Conservation (phyloP, 2,888 invertebrate genomes). For the Cosmia pyralina region DNA sequence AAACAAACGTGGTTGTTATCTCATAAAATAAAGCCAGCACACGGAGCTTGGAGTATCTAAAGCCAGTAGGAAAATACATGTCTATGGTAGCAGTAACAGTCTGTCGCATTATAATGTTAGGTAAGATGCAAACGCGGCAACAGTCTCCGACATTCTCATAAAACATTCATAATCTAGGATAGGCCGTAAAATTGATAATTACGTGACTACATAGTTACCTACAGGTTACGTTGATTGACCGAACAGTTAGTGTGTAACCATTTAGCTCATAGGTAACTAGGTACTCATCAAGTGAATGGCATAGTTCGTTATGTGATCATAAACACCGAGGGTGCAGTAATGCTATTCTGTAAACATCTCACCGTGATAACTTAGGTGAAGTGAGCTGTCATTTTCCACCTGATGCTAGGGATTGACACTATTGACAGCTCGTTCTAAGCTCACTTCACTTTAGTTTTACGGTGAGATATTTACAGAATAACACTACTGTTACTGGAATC, state of each 20-base stretch:
- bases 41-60: no score
- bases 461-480: no score
- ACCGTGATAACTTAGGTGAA: no score
- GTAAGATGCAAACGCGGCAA: conserved; percentile 16
- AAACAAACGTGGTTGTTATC: background rate
- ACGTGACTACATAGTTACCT: conserved; percentile 9
- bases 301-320: background rate
- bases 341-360: no score
- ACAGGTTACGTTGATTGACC: conserved; percentile 12
- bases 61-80: background rate
- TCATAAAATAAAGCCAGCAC: no score
- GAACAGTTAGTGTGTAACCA: conserved; percentile 20
- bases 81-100: background rate
- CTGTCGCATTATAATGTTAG: conserved; percentile 38
- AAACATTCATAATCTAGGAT: conserved; percentile 7
- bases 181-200: conserved; percentile 50
- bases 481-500: no score
- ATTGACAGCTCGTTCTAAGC: no score
- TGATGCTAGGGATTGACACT: no score
- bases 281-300: background rate
- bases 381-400: no score
- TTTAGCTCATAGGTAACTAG: conserved; percentile 11
- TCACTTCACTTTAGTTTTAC: no score
- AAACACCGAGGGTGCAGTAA: no score
- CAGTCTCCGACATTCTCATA: conserved; percentile 5